These are phyloP conservation scores for Desoria tigrina DNA, from an alignment of 2,888 invertebrate genomes.

Conservation along the genomic window DNA sequence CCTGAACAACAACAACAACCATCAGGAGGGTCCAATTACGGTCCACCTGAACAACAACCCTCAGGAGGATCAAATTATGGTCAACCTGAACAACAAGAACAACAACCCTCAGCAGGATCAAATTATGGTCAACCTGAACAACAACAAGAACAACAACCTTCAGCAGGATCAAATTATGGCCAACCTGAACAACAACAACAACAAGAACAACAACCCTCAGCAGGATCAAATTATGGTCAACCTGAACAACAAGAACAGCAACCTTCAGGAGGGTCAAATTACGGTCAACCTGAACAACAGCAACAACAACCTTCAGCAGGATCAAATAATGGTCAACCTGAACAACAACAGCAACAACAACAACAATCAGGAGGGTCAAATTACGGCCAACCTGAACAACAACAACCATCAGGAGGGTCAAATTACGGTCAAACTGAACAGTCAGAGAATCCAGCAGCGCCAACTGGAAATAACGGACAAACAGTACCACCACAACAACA, in stretches of 20 bases:
- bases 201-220: not conserved
- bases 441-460: too few species aligned
- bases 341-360: not conserved
- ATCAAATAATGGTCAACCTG: constrained; percentile 3
- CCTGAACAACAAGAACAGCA: not conserved
- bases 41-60: not conserved
- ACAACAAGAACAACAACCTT: not conserved
- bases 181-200: not conserved
- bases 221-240: not conserved
- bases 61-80: not conserved
- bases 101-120: not conserved
- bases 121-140: constrained; percentile 4
- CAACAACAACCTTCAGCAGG: not conserved
- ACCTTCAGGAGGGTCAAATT: not conserved
- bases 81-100: not conserved
- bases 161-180: not conserved
- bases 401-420: not conserved
- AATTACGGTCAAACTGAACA: not conserved
- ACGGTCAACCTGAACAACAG: not conserved
- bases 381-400: not conserved
- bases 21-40: not conserved
- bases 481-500: too few species aligned
- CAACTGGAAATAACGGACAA: too few species aligned
- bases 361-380: not conserved
- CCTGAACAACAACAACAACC: too few species aligned